phyloP scores from a whole-genome alignment of 2,888 invertebrate genomes.

The Archaeoteleia sp. region DNA sequence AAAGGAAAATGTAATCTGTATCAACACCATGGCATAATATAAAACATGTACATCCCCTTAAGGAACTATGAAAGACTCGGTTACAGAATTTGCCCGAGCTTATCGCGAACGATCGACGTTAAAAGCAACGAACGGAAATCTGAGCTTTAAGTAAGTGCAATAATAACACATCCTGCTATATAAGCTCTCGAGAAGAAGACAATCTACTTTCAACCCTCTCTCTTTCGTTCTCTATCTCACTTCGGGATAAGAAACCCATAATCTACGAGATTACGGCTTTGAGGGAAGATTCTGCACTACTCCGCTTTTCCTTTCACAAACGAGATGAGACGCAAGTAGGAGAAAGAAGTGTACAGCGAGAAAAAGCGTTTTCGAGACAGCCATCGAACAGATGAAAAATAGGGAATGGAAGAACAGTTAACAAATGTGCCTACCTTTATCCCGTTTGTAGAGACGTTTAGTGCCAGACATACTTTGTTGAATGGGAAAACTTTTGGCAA shows the following conservation, averaged over 20 bases:
- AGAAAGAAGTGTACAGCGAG: conserved; percentile 9
- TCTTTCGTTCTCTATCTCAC: conserved; percentile 29
- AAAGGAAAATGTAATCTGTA: no score
- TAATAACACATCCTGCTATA: conserved; percentile 51
- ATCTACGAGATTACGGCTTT: conserved; percentile 53
- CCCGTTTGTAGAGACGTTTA: no score
- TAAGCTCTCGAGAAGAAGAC: conserved; percentile 46
- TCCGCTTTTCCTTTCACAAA: conserved; percentile 49
- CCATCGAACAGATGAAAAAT: conserved; percentile 37
- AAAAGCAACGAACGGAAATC: conserved; percentile 43
- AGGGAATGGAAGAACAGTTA: conserved; percentile 12
- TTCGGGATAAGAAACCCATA: conserved; percentile 49
- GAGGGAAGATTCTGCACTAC: conserved; percentile 40
- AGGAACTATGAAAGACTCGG: conserved; percentile 6
- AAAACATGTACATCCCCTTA: conserved; percentile 20
- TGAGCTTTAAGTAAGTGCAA: conserved; percentile 49
- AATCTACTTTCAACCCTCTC: conserved; percentile 51
- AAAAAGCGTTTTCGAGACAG: conserved; percentile 19
- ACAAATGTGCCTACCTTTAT: conserved; percentile 23
- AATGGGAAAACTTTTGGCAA: no score
- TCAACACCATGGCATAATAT: no score
- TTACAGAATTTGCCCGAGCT: conserved; percentile 32
- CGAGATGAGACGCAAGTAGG: conserved; percentile 35
- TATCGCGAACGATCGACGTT: conserved; percentile 37
- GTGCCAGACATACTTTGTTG: no score